These are phyloP conservation scores for Idaea straminata DNA, from an alignment of 2,888 invertebrate genomes.

Conservation along the genomic window DNA sequence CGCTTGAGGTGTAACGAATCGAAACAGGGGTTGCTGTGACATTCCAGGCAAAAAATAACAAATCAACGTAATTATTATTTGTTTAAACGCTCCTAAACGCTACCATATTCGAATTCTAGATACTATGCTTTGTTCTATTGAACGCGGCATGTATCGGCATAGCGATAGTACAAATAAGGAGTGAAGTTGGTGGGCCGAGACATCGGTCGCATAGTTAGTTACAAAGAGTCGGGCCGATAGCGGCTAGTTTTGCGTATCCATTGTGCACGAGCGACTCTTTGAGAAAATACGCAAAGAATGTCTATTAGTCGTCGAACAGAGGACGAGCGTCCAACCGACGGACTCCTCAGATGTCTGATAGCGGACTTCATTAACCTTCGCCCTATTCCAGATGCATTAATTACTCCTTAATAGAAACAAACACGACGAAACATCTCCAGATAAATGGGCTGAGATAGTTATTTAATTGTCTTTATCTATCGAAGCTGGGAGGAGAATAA, in stretches of 20 bases:
- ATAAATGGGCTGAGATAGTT: constrained; percentile 73
- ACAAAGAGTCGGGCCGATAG: constrained; percentile 15
- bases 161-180: background rate
- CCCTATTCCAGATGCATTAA: constrained; percentile 60
- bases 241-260: constrained; percentile 18
- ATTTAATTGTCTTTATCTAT: constrained; percentile 71
- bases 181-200: constrained; percentile 12
- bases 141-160: background rate
- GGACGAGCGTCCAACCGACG: constrained; percentile 13
- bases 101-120: background rate
- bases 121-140: background rate
- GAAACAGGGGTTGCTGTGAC: constrained; percentile 22
- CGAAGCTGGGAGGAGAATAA: constrained; percentile 53
- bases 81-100: background rate
- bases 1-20: constrained; percentile 31
- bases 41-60: background rate
- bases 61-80: background rate
- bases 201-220: constrained; percentile 31
- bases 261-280: constrained; percentile 16
- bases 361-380: constrained; percentile 70
- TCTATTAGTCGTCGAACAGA: constrained; percentile 34
- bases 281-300: constrained; percentile 25
- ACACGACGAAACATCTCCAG: constrained; percentile 67
- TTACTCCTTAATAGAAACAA: constrained; percentile 74
- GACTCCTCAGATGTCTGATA: constrained; percentile 62